phyloP scores from a whole-genome alignment of 2,113 vertebrate species.

The Condylura cristata region DNA sequence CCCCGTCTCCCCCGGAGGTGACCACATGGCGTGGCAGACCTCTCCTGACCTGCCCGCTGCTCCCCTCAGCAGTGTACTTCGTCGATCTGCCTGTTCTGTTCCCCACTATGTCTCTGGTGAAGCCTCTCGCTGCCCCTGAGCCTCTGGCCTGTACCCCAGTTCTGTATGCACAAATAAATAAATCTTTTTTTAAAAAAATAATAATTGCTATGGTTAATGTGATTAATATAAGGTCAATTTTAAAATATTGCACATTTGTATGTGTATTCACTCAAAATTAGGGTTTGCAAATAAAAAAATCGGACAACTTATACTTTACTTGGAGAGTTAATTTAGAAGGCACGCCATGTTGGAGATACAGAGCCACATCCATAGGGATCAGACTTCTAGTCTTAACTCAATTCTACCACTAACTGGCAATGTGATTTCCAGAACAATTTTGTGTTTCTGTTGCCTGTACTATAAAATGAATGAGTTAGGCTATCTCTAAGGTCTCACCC shows the following conservation, averaged over 20 bases:
- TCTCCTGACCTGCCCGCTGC: no score
- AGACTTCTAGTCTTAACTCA: neutral
- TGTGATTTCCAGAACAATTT: neutral
- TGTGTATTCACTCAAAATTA: neutral
- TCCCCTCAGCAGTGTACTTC: no score
- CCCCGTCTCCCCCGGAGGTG: no score
- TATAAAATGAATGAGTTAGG: neutral
- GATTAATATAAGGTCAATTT: neutral
- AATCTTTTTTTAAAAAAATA: no score
- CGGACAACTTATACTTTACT: neutral
- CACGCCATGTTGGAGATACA: accelerated
- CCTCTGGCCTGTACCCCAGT: no score
- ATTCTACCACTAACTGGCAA: neutral
- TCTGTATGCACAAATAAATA: no score
- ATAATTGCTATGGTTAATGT: neutral
- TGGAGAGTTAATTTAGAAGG: neutral
- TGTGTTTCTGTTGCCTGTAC: neutral
- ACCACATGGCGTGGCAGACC: no score
- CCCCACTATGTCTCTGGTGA: no score
- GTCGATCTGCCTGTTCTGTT: no score
- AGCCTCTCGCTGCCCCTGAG: no score
- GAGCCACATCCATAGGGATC: neutral
- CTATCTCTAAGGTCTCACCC: neutral
- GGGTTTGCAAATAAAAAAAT: neutral
- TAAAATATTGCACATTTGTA: neutral